Evolutionary conservation across 2,797 vertebrate genomes (phyloP), one percentile per base, ranked within the genome.

Genomic region (Novumbra hubbsi): DNA sequence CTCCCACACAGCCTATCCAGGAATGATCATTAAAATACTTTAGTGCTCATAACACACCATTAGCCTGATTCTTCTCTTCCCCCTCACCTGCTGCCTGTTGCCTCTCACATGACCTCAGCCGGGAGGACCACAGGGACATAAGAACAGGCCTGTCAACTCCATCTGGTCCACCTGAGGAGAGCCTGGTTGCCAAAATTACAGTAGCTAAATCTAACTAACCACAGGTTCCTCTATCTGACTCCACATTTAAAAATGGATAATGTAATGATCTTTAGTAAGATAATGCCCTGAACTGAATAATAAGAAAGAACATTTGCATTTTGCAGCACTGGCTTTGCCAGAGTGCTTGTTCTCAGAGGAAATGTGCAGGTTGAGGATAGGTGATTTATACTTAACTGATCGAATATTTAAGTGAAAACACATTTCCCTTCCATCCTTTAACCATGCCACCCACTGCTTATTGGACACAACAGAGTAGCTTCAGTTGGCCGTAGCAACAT

Each of bases 241-340:
- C 73, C 68, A 41, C 85, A 81, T 73, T 80, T 77, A 75, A 70
- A 80, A 79, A 72, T 73, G 79, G 78, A 88, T 86, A 80, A 77
- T 78, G 77, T 74, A 82, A 81, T 86, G 73, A 71, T 80, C 82
- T 81, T 76, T 84, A 73, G 41, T 12, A 80, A 11, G 14, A 87
- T 88, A 85, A 78, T 85, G 19, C 82, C 72, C 73, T 21, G 82
- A 87, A 86, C 86, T 77, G 81, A 87, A 87, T 66, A 87, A 82
- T 81, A 87, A 88, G 78, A 73, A 72, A 70, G 9, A 72, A 70
- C 50, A 32, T 19, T 12, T 28, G 55, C 55, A 52, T 70, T 41
- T 9, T 73, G 62, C 38, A 78, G 52, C 34, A 76, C 57, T 27
- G 67, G 69, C 34, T 57, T 27, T 24, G 50, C 27, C 16, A 17